A percentile compares a stretch with the other conserved stretches of the same genome.
These are phyloP conservation scores for Strix uralensis DNA, from an alignment of 2,113 vertebrate species.

Conservation along the genomic window DNA sequence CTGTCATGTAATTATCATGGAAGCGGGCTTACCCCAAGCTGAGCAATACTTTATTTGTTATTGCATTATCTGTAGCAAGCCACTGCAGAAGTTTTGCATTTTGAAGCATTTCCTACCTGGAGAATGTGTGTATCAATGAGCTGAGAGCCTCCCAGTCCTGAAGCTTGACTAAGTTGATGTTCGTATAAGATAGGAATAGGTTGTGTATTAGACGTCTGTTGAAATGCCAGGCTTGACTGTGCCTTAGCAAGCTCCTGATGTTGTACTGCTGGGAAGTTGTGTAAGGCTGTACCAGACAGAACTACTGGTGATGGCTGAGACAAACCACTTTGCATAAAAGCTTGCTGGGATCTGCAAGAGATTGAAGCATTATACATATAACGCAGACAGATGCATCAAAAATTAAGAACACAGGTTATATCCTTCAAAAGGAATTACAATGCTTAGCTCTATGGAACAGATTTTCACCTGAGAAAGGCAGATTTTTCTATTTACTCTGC, in stretches of 20 bases:
- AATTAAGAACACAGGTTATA: not conserved
- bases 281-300: constrained; percentile 91
- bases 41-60: not conserved
- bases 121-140: constrained; percentile 95
- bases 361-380: not conserved
- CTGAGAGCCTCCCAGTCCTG: constrained; percentile 92
- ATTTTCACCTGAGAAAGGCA: not conserved
- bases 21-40: not conserved
- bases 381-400: not conserved
- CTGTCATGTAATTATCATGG: not conserved
- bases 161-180: constrained; percentile 92
- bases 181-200: constrained; percentile 98
- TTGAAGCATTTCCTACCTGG: constrained; percentile 79
- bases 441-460: not conserved
- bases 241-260: constrained; percentile 93
- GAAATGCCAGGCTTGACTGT: constrained; percentile 92
- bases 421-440: not conserved
- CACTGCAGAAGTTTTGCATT: not conserved
- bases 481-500: not conserved
- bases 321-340: constrained; percentile 95
- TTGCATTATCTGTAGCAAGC: not conserved
- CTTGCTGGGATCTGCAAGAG: constrained; percentile 89
- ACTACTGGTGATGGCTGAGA: constrained; percentile 94
- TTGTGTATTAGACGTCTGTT: constrained; percentile 92
- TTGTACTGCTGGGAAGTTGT: constrained; percentile 92